A percentile compares a stretch with the other conserved stretches of the same genome.
Evolutionary conservation across 2,888 invertebrate genomes (phyloP).

Genomic region (Lumbricus terrestris): DNA sequence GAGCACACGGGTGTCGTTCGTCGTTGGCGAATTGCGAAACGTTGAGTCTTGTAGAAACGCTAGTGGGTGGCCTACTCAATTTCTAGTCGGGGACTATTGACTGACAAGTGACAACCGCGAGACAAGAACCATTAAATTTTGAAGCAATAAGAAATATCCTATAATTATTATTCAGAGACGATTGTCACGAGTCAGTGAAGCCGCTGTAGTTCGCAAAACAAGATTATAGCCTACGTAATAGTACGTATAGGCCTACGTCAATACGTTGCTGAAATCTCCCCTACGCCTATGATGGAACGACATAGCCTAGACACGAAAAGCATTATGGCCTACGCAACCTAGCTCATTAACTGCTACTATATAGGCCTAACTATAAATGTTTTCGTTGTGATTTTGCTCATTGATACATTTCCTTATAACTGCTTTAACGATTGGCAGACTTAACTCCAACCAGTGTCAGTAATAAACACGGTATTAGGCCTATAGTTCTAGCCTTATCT

Average conservation of each 20-base stretch:
- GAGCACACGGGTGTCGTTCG: neutral
- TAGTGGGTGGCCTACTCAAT: neutral
- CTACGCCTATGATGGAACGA: no score
- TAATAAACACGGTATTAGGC: neutral
- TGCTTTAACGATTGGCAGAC: neutral
- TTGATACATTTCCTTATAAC: neutral
- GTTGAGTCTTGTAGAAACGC: neutral
- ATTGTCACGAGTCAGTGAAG: neutral
- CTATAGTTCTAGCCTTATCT: neutral
- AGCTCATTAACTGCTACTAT: neutral
- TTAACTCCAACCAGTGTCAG: neutral
- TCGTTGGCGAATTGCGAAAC: neutral
- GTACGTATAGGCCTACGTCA: no score
- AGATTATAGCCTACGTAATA: no score
- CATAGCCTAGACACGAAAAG: no score
- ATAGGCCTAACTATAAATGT: neutral
- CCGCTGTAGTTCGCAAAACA: neutral
- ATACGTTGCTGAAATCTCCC: no score
- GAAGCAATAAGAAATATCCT: neutral
- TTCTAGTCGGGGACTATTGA: neutral
- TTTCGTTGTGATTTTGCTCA: neutral
- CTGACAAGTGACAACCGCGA: neutral
- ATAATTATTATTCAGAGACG: neutral
- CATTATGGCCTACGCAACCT: no score
- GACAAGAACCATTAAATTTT: neutral